These are phyloP conservation scores for Archivesica marissinica DNA, from an alignment of 1,140 invertebrate genomes.

Conservation along the genomic window DNA sequence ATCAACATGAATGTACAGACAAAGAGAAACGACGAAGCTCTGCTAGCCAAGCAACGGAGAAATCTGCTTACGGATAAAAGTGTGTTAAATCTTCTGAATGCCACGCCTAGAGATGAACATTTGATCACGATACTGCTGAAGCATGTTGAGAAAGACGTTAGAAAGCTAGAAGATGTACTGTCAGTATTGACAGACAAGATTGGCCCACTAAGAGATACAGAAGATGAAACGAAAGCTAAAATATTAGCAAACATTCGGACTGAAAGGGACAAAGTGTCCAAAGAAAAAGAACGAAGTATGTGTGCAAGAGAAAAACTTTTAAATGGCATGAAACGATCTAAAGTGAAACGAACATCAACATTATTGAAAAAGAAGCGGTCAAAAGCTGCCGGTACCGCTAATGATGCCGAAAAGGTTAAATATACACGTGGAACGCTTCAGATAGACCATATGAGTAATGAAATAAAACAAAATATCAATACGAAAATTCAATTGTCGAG, in stretches of 20 bases:
- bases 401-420: background rate
- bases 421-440: background rate
- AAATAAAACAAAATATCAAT: constrained; percentile 24
- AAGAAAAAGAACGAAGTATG: background rate
- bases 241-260: background rate
- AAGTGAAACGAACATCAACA: background rate
- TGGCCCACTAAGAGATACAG: background rate
- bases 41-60: background rate
- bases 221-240: background rate
- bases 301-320: constrained; percentile 13
- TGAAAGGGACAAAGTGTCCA: background rate
- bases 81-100: background rate
- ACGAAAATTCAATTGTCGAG: constrained; percentile 28
- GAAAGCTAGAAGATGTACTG: background rate
- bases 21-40: constrained; percentile 21
- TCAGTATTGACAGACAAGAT: background rate
- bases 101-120: background rate
- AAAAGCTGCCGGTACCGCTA: background rate
- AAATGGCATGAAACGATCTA: constrained; percentile 1
- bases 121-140: constrained; percentile 14
- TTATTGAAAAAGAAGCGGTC: background rate
- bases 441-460: background rate
- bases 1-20: constrained; percentile 7
- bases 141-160: constrained; percentile 21
- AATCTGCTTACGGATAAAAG: background rate